These are phyloP conservation scores for Myodes glareolus DNA, from an alignment of 2,113 vertebrate genomes.

Conservation along the genomic window DNA sequence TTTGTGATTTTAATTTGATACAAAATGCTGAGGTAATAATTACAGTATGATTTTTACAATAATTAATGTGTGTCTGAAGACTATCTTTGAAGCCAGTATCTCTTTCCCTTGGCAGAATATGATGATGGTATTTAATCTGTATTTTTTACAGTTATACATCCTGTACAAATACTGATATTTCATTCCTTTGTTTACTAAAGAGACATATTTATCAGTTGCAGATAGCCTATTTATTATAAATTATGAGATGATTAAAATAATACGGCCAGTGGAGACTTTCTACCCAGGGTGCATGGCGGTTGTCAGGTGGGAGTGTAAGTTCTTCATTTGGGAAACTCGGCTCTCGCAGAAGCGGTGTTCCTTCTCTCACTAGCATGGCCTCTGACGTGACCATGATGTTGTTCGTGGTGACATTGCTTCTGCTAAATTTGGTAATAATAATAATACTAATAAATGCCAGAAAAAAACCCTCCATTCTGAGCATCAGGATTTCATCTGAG, in stretches of 20 bases:
- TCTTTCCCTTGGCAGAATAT: slow-evolving; percentile 89
- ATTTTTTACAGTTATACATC: slow-evolving; percentile 91
- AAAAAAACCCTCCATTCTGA: slow-evolving; percentile 83
- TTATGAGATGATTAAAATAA: slow-evolving; percentile 89
- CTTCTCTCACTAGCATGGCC: slow-evolving; percentile 88
- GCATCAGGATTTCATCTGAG: slow-evolving; percentile 85
- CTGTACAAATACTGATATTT: slow-evolving; percentile 89
- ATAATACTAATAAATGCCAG: slow-evolving; percentile 79
- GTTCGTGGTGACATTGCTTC: slow-evolving; percentile 88
- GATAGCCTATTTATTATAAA: slow-evolving; percentile 92
- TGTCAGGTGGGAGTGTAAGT: slow-evolving; percentile 84
- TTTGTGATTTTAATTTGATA: slow-evolving; percentile 91
- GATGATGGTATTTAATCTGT: slow-evolving; percentile 88
- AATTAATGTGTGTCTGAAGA: slow-evolving; percentile 88
- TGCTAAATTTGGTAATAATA: slow-evolving; percentile 83
- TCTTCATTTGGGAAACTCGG: slow-evolving; percentile 83
- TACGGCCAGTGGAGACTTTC: slow-evolving; percentile 89
- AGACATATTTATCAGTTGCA: slow-evolving; percentile 90
- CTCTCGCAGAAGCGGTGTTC: slow-evolving; percentile 84
- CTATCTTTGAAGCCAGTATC: slow-evolving; percentile 90
- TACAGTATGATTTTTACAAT: slow-evolving; percentile 90
- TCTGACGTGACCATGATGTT: slow-evolving; percentile 86
- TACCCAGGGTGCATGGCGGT: slow-evolving; percentile 87
- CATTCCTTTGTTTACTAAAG: slow-evolving; percentile 92
- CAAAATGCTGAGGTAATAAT: slow-evolving; percentile 88